A percentile compares a stretch with the other conserved stretches of the same genome.
Conservation (phyloP, 2,797 vertebrate genomes). For the Acridotheres tristis region DNA sequence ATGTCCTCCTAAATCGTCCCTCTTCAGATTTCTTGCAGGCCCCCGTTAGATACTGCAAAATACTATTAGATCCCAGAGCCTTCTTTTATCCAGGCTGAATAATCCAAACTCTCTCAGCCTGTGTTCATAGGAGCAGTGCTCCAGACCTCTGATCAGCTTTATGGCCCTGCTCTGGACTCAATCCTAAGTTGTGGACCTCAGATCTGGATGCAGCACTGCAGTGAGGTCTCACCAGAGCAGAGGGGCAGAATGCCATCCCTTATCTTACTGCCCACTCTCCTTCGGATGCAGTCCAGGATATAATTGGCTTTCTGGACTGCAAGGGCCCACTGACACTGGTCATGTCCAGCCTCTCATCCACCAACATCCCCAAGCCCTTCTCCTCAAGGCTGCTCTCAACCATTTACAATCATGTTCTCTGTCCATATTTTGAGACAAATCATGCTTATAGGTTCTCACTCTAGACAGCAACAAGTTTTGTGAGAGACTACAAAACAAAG, state of each 20-base stretch:
- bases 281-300: not conserved
- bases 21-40: not conserved
- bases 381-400: not conserved
- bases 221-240: not conserved
- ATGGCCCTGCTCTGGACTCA: not conserved
- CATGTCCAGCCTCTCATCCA: not conserved
- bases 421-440: not conserved
- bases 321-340: not conserved
- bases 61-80: not conserved
- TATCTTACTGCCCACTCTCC: accelerated
- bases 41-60: not conserved
- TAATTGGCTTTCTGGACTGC: accelerated
- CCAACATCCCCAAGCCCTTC: not conserved
- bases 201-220: not conserved
- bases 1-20: not conserved
- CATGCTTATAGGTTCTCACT: not conserved
- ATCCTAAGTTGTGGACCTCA: not conserved
- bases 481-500: not conserved
- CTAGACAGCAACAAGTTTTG: not conserved
- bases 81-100: not conserved
- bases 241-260: not conserved
- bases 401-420: not conserved
- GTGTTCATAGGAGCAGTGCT: accelerated
- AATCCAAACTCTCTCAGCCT: not conserved
- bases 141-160: not conserved